Base-by-base conservation (phyloP, 1,140 invertebrate genomes). In the Goniozus legneri region DNA sequence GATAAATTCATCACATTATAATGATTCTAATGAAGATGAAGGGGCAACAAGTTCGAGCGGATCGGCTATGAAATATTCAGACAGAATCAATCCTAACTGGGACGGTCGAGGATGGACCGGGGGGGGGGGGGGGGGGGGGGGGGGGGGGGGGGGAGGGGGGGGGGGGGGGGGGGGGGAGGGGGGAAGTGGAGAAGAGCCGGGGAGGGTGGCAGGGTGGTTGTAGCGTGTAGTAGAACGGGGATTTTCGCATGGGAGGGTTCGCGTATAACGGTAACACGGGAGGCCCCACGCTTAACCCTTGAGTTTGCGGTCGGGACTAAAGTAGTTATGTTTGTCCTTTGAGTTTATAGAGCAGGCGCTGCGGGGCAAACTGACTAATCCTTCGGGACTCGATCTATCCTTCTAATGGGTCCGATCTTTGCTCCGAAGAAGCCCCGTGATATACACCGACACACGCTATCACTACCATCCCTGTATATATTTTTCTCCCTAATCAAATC, bases 251-350 rank as follows among this genome's bases (percentile, higher is more conserved):
- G 20, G 14, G 51, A 56, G 65, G 62, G 60, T 62, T 60, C 56
- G 56, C 48, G 64, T 62, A 62, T 63, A 69, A 61, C 65, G 65
- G 62, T 60, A 64, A n/a, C n/a, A n/a, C n/a, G 63, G 62, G 66
- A 69, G 65, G 56, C n/a, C n/a, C n/a, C 65, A 61, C 63, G 67
- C 70, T 75, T 74, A 75, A 74, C 73, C 71, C 73, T 75, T 71
- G 69, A 74, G 73, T 67, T 74, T 70, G 69, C 54, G 68, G 69
- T 58, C 58, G 55, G 54, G 62, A 49, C 65, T 74, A 73, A 74
- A 74, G 70, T 72, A 65, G 70, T 74, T 75, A 74, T 74, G 68
- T 69, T 74, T 73, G 71, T 75, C 71, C 71, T 74, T 75, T 75
- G 70, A 75, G 67, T 58, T 59, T 63, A 60, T 56, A 50, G 62